These are phyloP conservation scores for Pseudorasbora parva DNA, from an alignment of 2,113 vertebrate species.

Conservation along the genomic window DNA sequence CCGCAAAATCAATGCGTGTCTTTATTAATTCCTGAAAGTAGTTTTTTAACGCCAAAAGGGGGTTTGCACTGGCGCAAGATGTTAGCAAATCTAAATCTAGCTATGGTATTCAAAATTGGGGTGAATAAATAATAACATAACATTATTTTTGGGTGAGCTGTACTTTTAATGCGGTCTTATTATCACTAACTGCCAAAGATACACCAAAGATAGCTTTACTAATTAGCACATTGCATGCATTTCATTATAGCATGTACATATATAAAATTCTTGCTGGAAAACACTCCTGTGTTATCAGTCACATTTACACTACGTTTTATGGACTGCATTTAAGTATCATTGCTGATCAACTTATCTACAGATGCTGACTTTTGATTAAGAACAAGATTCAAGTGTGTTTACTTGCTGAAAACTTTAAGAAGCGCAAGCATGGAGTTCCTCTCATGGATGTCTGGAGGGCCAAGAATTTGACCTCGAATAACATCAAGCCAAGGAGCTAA, in stretches of 20 bases:
- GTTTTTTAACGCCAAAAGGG: too few relatives aligned
- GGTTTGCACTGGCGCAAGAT: too few relatives aligned
- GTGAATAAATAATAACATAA: neutral
- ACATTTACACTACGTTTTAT: neutral
- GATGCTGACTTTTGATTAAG: neutral
- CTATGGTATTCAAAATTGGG: neutral
- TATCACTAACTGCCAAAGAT: neutral
- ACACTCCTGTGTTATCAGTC: neutral
- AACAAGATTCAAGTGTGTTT: slow-evolving; percentile 1
- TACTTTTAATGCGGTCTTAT: neutral
- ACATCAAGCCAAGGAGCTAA: slow-evolving; percentile 25
- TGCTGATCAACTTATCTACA: neutral
- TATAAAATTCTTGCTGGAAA: neutral
- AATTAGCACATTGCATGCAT: neutral
- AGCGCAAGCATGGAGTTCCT: slow-evolving; percentile 19
- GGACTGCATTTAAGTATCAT: neutral
- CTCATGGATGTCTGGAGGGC: neutral
- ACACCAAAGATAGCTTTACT: neutral
- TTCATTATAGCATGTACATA: neutral
- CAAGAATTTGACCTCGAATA: slow-evolving; percentile 33
- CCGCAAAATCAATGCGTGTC: too few relatives aligned
- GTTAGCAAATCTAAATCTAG: too few relatives aligned
- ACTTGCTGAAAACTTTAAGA: slow-evolving; percentile 7
- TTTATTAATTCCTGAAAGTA: too few relatives aligned
- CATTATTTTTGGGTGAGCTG: neutral